A percentile compares a stretch with the other conserved stretches of the same genome.
These are phyloP conservation scores for Trachelus troglodyta DNA, from an alignment of 2,888 invertebrate species.

Conservation along the genomic window DNA sequence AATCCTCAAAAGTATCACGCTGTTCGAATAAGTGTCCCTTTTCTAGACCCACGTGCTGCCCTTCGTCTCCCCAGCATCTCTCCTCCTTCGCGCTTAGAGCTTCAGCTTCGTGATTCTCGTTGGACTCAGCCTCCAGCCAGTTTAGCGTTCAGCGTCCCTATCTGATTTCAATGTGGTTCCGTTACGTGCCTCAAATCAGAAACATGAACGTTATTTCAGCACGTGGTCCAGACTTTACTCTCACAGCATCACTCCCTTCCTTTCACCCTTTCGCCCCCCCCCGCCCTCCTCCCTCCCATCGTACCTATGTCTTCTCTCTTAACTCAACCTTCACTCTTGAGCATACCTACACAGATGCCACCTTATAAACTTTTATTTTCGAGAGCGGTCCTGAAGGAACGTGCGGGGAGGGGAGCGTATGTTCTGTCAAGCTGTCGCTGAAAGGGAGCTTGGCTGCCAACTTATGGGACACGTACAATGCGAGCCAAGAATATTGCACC, in stretches of 20 bases:
- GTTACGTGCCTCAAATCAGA: conserved; percentile 63
- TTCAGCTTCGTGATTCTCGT: conserved; percentile 8
- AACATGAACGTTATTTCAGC: conserved; percentile 56
- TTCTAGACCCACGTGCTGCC: conserved; percentile 25
- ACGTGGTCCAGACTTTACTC: conserved; percentile 52
- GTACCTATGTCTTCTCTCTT: conserved; percentile 24
- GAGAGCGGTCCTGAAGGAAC: conserved; percentile 30
- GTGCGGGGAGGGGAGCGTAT: conserved; percentile 49
- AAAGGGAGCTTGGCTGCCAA: conserved; percentile 61
- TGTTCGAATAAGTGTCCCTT: conserved; percentile 30
- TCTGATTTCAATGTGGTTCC: conserved; percentile 63
- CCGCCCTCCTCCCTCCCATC: neutral
- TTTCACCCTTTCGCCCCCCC: neutral
- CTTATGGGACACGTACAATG: conserved; percentile 64
- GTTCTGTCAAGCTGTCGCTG: conserved; percentile 65
- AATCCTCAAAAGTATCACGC: conserved; percentile 48
- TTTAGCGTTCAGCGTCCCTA: conserved; percentile 55
- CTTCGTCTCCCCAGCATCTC: conserved; percentile 27
- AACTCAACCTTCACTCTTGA: conserved; percentile 8
- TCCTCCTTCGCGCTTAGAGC: conserved; percentile 3
- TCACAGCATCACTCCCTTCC: neutral
- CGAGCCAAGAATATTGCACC: conserved; percentile 60
- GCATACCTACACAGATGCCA: conserved; percentile 35
- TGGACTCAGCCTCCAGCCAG: conserved; percentile 36
- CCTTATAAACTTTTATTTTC: conserved; percentile 61